Base-by-base conservation (phyloP, 2,113 vertebrate genomes). In the Xiphorhynchus elegans region DNA sequence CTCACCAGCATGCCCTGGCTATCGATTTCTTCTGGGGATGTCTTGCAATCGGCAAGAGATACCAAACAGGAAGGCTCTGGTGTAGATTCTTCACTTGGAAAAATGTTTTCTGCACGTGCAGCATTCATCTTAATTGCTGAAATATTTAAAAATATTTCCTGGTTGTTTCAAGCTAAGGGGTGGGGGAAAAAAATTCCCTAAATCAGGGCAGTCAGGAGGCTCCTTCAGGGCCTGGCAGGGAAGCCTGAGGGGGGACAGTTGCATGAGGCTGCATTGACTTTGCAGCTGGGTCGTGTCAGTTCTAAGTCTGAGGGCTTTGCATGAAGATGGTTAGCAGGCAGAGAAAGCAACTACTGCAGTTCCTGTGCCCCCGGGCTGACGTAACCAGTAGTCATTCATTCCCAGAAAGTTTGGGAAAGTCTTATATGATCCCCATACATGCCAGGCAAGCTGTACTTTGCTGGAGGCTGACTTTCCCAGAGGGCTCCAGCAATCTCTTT, bases 401-500 rank as follows among this genome's bases (percentile, higher is more conserved):
- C 46, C 29, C 76, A 58, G 50, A 69, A 85, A 67, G 42, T 63
- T 11, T 92, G n/a, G 68, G 44, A 14, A 80, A 72, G 26, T 47
- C 24, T 80, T 37, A 13, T 3, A 11, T 0, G 1, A 66, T 24
- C 47, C 39, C 24, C 4, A 0, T 4, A 11, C 0, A 1, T 76
- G 63, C 53, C 42, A 74, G 33, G 42, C 6, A 6, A 59, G 60
- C 73, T 33, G 55, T 14, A 3, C 40, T 69, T 76, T 33, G 35
- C 79, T 11, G 19, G 29, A 66, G 52, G 29, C 47, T 74, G 70
- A 18, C 9, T 47, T 58, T 66, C 69, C 55, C 17, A 1, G 44
- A 39, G 76, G 42, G 23, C 26, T 90, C 47, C 42, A n/a, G 63
- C 3, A 4, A 33, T 50, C 31, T 29, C 50, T 62, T 56, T 17